A percentile compares a stretch with the other conserved stretches of the same genome.
These are phyloP conservation scores for Neodiprion pinetum DNA, from an alignment of 1,140 invertebrate species.

Conservation along the genomic window DNA sequence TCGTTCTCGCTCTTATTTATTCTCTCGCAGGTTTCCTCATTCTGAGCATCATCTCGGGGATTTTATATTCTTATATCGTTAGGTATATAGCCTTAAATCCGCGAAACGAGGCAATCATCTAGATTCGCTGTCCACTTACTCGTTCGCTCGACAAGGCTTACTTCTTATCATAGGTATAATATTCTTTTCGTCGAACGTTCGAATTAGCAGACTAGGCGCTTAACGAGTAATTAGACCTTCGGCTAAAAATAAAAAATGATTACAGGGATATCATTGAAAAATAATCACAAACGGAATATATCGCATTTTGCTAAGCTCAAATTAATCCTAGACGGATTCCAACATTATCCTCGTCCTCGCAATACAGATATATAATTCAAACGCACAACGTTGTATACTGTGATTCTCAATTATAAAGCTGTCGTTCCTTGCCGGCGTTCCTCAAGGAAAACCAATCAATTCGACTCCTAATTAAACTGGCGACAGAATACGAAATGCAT, in stretches of 20 bases:
- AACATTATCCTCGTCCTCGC: no score
- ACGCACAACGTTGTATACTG: no score
- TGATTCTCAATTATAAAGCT: no score
- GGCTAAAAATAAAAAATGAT: conserved; percentile 31
- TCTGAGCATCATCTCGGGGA: conserved; percentile 55
- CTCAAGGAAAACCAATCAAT: neutral
- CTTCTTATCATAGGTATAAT: conserved; percentile 6
- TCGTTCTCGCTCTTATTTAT: conserved; percentile 22
- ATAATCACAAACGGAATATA: neutral
- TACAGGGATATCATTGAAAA: neutral
- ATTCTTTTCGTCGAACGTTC: conserved; percentile 54
- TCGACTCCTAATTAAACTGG: neutral
- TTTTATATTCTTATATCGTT: conserved; percentile 39
- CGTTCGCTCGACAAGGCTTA: conserved; percentile 55
- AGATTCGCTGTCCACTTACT: conserved; percentile 45
- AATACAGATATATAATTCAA: no score
- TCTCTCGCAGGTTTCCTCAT: neutral
- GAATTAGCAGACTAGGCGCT: conserved; percentile 45
- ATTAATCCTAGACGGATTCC: no score
- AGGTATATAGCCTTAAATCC: conserved; percentile 42
- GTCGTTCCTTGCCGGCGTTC: neutral
- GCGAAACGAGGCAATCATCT: conserved; percentile 53
- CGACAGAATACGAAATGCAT: neutral
- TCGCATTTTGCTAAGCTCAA: no score
- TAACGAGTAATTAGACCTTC: conserved; percentile 51